Evolutionary conservation across 2,113 vertebrate genomes (phyloP), one percentile per base, ranked within the genome.

Genomic region (Phycodurus eques): DNA sequence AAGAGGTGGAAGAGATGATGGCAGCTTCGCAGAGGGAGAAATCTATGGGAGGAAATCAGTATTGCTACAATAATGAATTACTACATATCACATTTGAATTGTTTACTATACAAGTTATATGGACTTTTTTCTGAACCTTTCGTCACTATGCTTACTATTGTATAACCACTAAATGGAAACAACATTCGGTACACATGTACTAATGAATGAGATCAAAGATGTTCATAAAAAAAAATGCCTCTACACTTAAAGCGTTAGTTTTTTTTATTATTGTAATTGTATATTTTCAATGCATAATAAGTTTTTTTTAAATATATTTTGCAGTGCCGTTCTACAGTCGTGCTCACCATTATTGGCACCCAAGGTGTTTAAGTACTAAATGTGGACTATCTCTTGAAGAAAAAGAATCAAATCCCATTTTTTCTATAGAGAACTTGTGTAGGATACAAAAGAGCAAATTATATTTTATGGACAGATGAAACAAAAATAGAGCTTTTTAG

Each of bases 1-100:
- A 83, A 99, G 91, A 1, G 94, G 95, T 0, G 96, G 95, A 72
- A 98, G 92, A 27, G 93, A 83, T 1, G 93, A 90, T 0, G 94
- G 94, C 0, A 93, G 84, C 90, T 95, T 95, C 4, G 92, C 88
- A 49, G 94, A 94, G 0, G 95, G 94, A 63, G 92, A 92, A 71
- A 93, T 90, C 92, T 93, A 62, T 5, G 35, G 33, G 68, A 53
- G n/a, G 19, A 6, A 33, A 27, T 8, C 54, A 44, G 67, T 9
- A 10, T 9, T 8, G 13, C 59, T 61, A 27, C n/a, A 27, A 7
- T 46, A 14, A 46, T 14, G 5, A 35, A 19, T 35, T 8, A 14
- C 59, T 35, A 9, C 22, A 61, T 57, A 27, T 22, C 0, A 31
- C 22, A 31, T 27, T 57, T 27, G 3, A 57, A 12, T 57, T 10